phyloP scores from a whole-genome alignment of 2,888 invertebrate species.

The Psylliodes chrysocephalus region DNA sequence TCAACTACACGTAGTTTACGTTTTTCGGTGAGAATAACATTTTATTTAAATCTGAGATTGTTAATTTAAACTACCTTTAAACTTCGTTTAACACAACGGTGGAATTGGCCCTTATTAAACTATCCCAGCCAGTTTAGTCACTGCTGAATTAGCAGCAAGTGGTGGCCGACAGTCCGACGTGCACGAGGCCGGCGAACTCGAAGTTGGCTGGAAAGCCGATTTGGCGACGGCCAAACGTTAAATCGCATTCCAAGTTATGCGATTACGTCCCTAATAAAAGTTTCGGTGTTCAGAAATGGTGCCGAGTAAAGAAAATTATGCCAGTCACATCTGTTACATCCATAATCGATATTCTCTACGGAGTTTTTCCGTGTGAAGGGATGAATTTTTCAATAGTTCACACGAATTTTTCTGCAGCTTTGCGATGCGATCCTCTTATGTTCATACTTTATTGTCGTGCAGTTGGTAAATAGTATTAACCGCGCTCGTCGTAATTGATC shows the following conservation, averaged over 20 bases:
- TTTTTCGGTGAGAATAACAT: no score
- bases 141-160: constrained; percentile 11
- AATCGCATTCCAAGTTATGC: constrained; percentile 58
- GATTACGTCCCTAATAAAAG: constrained; percentile 57
- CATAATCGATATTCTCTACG: constrained; percentile 55
- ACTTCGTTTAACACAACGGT: no score
- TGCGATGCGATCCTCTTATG: constrained; percentile 30
- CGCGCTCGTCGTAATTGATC: no score
- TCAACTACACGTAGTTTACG: no score
- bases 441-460: constrained; percentile 24
- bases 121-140: no score
- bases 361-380: constrained; percentile 40
- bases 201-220: constrained; percentile 24
- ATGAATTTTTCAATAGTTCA: constrained; percentile 54
- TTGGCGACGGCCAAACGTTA: constrained; percentile 52
- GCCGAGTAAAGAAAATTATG: constrained; percentile 53
- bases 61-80: no score
- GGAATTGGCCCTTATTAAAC: no score
- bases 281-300: constrained; percentile 52
- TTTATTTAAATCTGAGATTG: no score
- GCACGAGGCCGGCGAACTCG: not conserved
- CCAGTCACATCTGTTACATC: constrained; percentile 58
- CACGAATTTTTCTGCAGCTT: constrained; percentile 43
- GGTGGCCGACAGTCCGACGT: constrained; percentile 16
- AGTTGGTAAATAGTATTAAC: not conserved